phyloP scores from a whole-genome alignment of 1,140 invertebrate genomes.

The Drosophila bifasciata region DNA sequence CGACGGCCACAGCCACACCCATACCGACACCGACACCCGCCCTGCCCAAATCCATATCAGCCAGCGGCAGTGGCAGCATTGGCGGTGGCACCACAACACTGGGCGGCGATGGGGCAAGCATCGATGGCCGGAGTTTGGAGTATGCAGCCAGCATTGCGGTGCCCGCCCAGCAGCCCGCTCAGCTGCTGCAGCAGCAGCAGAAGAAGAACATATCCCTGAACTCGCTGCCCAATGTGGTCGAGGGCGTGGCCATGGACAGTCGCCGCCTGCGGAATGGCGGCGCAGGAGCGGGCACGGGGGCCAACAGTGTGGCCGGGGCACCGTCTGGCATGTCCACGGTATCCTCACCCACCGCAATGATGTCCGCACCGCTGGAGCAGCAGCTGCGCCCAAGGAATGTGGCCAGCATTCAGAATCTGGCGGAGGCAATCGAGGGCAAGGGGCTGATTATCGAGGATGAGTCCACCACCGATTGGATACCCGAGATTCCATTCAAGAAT shows the following conservation, averaged over 20 bases:
- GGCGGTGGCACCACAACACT: slow-evolving; percentile 25
- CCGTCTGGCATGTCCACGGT: slow-evolving; percentile 64
- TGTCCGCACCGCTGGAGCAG: slow-evolving; percentile 60
- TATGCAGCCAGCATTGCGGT: slow-evolving; percentile 54
- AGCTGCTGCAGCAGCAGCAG: slow-evolving; percentile 75
- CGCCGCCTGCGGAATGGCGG: slow-evolving; percentile 54
- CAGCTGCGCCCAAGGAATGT: slow-evolving; percentile 66
- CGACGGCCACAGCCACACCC: slow-evolving; percentile 25
- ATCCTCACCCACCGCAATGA: slow-evolving; percentile 73
- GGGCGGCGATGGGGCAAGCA: slow-evolving; percentile 55
- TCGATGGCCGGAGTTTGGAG: slow-evolving; percentile 64
- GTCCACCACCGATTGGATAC: slow-evolving; percentile 92
- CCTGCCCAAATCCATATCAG: slow-evolving; percentile 73
- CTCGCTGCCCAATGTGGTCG: slow-evolving; percentile 78
- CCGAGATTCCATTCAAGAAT: slow-evolving; percentile 96
- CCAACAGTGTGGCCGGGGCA: slow-evolving; percentile 8
- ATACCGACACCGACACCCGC: background rate
- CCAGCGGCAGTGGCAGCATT: slow-evolving; percentile 65
- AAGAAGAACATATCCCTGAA: slow-evolving; percentile 79
- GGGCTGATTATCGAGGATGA: slow-evolving; percentile 89
- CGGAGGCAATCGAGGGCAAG: slow-evolving; percentile 64
- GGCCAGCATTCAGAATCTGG: slow-evolving; percentile 65
- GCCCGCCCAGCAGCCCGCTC: slow-evolving; percentile 55
- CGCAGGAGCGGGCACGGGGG: slow-evolving; percentile 7
- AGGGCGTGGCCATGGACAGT: slow-evolving; percentile 72